These are phyloP conservation scores for Denticeps clupeoides DNA, from an alignment of 2,797 vertebrate species.

Conservation along the genomic window DNA sequence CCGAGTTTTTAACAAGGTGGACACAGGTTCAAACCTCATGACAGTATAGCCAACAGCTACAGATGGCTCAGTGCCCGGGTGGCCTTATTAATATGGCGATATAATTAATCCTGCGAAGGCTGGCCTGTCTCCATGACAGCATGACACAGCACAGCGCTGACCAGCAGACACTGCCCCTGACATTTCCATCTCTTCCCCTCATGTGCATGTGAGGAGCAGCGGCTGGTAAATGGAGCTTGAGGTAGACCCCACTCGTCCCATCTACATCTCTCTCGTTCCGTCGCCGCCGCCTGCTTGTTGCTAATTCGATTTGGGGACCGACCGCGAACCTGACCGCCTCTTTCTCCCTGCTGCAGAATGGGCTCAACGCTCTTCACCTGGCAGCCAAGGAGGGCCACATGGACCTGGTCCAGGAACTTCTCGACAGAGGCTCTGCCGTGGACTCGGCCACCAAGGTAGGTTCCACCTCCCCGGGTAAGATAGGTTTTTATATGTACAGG, in stretches of 20 bases:
- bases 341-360: constrained; percentile 87
- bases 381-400: constrained; percentile 95
- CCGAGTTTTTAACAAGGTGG: no score
- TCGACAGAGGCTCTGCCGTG: constrained; percentile 83
- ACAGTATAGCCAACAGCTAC: not conserved
- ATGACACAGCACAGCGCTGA: constrained; percentile 28
- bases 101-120: constrained; percentile 13
- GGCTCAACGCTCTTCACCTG: constrained; percentile 92
- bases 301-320: no score
- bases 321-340: constrained; percentile 21
- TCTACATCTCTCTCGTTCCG: not conserved
- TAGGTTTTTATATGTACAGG: no score
- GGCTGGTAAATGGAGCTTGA: not conserved
- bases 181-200: constrained; percentile 21
- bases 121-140: constrained; percentile 23
- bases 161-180: constrained; percentile 15
- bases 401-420: constrained; percentile 85
- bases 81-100: constrained; percentile 34
- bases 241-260: constrained; percentile 9
- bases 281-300: no score
- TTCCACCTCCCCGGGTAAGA: not conserved
- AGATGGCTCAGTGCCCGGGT: not conserved
- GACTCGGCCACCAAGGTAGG: constrained; percentile 90
- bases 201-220: no score
- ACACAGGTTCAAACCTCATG: no score